phyloP scores from a whole-genome alignment of 2,797 vertebrate genomes.

The Falco cherrug region DNA sequence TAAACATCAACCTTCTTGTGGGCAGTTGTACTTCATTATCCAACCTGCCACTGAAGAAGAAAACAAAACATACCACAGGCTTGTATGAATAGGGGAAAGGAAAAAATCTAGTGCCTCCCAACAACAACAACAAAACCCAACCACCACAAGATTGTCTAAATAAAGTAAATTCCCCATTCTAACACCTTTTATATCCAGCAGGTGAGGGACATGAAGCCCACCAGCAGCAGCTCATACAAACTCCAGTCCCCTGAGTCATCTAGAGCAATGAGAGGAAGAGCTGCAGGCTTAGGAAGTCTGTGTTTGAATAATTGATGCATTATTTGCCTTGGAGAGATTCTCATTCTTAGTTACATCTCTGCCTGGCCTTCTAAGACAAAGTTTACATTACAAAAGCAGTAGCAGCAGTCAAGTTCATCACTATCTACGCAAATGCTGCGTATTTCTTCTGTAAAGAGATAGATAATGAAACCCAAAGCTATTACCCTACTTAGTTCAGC shows the following conservation, averaged over 20 bases:
- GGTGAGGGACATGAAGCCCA: neutral
- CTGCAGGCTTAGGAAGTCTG: neutral
- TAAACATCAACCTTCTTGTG: slow-evolving; percentile 13
- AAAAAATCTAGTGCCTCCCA: neutral
- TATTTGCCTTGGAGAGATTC: neutral
- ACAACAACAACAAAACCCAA: neutral
- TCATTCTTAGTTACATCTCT: neutral
- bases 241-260: neutral
- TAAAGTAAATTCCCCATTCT: neutral
- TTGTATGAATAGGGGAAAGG: neutral
- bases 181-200: neutral
- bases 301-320: neutral
- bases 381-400: neutral
- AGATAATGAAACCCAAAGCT: neutral
- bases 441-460: neutral
- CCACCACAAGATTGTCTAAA: neutral
- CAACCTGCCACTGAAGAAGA: slow-evolving; percentile 79
- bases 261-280: fast-evolving
- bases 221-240: neutral
- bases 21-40: slow-evolving; percentile 39
- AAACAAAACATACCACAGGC: neutral
- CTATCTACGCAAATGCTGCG: neutral
- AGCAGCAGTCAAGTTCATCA: neutral
- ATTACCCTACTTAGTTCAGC: neutral
- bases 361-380: neutral